Conservation (phyloP, 2,797 vertebrate species). For the Artibeus jamaicensis region DNA sequence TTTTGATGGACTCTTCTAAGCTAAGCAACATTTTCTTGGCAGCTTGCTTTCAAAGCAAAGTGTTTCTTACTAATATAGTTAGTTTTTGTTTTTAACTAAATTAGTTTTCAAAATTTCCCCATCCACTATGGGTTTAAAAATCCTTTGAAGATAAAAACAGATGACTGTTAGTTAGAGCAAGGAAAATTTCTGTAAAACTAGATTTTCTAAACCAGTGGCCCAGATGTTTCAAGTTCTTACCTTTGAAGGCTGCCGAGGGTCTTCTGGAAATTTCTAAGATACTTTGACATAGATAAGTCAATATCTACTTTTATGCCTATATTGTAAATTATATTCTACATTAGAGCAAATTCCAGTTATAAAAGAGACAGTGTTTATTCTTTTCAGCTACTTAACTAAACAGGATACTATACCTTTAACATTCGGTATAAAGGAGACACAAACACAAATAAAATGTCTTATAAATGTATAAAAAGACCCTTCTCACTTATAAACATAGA, state of each 20-base stretch:
- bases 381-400: neutral
- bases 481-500: neutral
- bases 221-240: neutral
- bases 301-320: neutral
- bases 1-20: neutral
- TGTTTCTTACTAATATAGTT: slow-evolving; percentile 34
- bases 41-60: slow-evolving; percentile 52
- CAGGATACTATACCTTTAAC: neutral
- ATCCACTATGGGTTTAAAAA: slow-evolving; percentile 21
- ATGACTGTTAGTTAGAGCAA: neutral
- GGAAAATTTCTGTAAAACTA: slow-evolving; percentile 13
- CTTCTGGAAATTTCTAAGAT: neutral
- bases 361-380: neutral
- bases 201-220: neutral
- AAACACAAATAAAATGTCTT: neutral
- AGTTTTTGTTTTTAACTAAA: slow-evolving; percentile 48
- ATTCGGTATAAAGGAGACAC: neutral
- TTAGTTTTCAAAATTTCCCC: slow-evolving; percentile 71
- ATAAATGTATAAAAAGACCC: neutral
- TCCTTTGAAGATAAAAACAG: slow-evolving; percentile 64
- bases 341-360: neutral
- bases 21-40: slow-evolving; percentile 15
- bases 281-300: neutral
- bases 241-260: neutral
- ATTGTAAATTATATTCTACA: neutral